Percentiles rank a stretch among this genome's conserved stretches.
phyloP scores from a whole-genome alignment of 2,797 vertebrate species.

The Parauchenoglanis punctatus region DNA sequence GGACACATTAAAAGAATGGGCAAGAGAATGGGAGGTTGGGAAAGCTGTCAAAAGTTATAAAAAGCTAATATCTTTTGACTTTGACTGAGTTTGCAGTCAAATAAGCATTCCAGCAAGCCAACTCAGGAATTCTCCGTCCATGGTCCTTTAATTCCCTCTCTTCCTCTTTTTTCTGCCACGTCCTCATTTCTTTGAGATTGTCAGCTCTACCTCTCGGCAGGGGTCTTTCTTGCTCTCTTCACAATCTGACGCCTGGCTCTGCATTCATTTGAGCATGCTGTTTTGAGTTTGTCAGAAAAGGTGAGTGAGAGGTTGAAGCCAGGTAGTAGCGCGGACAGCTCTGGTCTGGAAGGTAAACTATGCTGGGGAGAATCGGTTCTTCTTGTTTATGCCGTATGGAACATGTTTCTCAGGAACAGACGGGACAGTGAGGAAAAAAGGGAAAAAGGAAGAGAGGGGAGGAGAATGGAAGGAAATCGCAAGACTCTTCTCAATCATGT shows the following conservation, averaged over 20 bases:
- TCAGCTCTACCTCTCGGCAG: conserved; percentile 64
- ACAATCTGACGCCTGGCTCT: conserved; percentile 60
- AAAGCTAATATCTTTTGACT: background rate
- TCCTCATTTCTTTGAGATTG: conserved; percentile 66
- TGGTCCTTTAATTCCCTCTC: conserved; percentile 50
- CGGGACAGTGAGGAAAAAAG: conserved; percentile 15
- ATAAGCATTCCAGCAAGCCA: conserved; percentile 71
- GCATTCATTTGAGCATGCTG: conserved; percentile 61
- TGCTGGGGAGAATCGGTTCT: conserved; percentile 31
- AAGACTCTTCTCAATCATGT: background rate
- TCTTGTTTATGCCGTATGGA: conserved; percentile 58
- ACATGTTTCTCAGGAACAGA: conserved; percentile 52
- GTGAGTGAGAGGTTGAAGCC: conserved; percentile 59
- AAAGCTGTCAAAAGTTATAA: background rate
- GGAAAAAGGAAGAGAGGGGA: conserved; percentile 21
- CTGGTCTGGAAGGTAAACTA: conserved; percentile 54
- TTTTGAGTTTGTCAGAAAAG: conserved; percentile 67
- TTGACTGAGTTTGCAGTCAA: background rate
- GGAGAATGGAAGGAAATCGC: conserved; percentile 41
- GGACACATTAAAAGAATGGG: conserved; percentile 38
- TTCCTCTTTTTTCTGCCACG: conserved; percentile 64
- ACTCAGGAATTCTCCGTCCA: conserved; percentile 73
- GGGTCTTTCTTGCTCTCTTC: conserved; percentile 62
- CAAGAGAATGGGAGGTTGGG: background rate
- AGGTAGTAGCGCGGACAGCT: conserved; percentile 31